Evolutionary conservation across 2,113 vertebrate genomes (phyloP).

Genomic region (Riparia riparia): DNA sequence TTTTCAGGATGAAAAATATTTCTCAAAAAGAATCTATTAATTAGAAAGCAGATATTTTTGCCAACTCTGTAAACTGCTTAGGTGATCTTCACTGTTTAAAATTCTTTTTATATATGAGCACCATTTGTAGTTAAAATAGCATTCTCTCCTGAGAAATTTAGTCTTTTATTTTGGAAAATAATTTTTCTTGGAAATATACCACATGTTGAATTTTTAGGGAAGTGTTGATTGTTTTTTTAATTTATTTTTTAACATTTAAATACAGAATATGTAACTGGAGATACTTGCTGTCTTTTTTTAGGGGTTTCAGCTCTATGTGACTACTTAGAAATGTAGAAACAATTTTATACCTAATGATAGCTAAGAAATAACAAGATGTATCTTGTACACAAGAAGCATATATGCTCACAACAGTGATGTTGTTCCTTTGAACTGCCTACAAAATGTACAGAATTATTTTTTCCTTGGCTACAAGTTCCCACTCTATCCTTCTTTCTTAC

Average conservation of each 20-base stretch:
- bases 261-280: not conserved
- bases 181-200: not conserved
- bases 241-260: not conserved
- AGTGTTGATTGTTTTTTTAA: not conserved
- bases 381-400: not conserved
- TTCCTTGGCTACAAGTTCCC: not conserved
- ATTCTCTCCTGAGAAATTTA: not conserved
- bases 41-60: not conserved
- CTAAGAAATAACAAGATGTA: not conserved
- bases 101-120: not conserved
- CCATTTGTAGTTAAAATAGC: not conserved
- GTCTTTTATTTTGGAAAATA: not conserved
- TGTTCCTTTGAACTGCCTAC: not conserved
- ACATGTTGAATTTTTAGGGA: not conserved
- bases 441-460: not conserved
- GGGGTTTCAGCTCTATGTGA: not conserved
- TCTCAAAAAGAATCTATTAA: not conserved
- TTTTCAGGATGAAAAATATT: conserved; percentile 1
- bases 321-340: not conserved
- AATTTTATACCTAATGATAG: not conserved
- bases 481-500: not conserved
- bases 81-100: not conserved
- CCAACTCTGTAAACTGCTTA: not conserved
- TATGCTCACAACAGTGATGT: not conserved
- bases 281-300: not conserved